Evolutionary conservation across 2,113 vertebrate species (phyloP).

Genomic region (Stictonetta naevosa): DNA sequence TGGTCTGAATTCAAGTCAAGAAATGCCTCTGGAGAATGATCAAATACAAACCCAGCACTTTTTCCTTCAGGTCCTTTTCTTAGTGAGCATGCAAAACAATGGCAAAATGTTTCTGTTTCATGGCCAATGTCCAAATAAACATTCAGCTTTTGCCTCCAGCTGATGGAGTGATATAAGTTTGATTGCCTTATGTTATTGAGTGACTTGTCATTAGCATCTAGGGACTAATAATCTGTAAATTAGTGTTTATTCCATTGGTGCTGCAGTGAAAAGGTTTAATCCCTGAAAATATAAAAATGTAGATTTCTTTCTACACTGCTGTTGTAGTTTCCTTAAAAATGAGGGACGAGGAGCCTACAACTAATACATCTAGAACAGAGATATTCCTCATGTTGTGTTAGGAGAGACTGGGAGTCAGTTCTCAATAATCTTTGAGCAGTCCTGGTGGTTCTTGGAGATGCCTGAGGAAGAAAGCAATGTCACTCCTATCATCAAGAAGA

Average conservation of each 20-base stretch:
- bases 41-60: not conserved
- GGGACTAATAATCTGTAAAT: not conserved
- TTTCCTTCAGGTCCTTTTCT: slow-evolving; percentile 21
- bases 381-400: not conserved
- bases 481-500: not conserved
- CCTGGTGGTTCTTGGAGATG: accelerated
- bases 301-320: not conserved
- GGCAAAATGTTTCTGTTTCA: not conserved
- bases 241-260: not conserved
- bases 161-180: not conserved
- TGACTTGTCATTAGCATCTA: not conserved
- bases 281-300: not conserved
- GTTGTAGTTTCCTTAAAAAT: not conserved
- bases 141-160: not conserved
- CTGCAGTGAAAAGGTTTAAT: not conserved
- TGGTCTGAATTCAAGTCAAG: not conserved
- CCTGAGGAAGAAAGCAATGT: not conserved
- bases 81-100: not conserved
- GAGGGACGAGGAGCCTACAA: not conserved
- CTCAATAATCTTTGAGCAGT: not conserved
- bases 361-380: not conserved
- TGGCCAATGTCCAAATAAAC: not conserved
- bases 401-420: not conserved
- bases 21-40: not conserved
- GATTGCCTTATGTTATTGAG: not conserved